A percentile compares a stretch with the other conserved stretches of the same genome.
These are phyloP conservation scores for Anoplolepis gracilipes DNA, from an alignment of 1,140 invertebrate species.

Conservation along the genomic window DNA sequence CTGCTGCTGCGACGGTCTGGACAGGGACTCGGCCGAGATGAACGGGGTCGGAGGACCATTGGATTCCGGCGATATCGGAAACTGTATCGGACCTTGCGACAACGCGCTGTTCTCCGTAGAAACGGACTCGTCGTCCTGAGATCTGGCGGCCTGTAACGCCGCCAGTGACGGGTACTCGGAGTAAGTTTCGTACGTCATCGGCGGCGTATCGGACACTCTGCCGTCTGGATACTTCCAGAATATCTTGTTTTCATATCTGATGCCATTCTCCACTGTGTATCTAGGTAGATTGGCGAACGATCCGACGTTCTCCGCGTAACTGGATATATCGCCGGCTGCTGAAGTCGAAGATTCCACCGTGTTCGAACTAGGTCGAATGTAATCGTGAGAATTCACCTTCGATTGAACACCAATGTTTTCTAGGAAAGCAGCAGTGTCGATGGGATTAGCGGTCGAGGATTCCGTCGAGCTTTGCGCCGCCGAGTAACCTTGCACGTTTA, in stretches of 20 bases:
- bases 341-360: background rate
- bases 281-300: slow-evolving; percentile 69
- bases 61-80: slow-evolving; percentile 68
- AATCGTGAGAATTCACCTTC: background rate
- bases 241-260: slow-evolving; percentile 83
- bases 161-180: slow-evolving; percentile 68
- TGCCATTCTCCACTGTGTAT: slow-evolving; percentile 81
- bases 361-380: background rate
- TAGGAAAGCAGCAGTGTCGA: background rate
- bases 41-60: slow-evolving; percentile 29
- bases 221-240: slow-evolving; percentile 85
- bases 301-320: background rate
- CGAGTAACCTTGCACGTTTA: background rate
- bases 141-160: background rate
- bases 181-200: slow-evolving; percentile 80
- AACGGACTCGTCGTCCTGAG: slow-evolving; percentile 43
- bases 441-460: slow-evolving; percentile 5
- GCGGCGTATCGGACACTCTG: slow-evolving; percentile 79
- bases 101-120: slow-evolving; percentile 64
- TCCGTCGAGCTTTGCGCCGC: slow-evolving; percentile 12
- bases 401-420: slow-evolving; percentile 15
- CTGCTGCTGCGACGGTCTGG: slow-evolving; percentile 65
- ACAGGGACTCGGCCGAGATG: slow-evolving; percentile 62
- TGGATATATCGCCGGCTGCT: background rate
- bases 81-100: slow-evolving; percentile 82